phyloP scores from a whole-genome alignment of 2,888 invertebrate species.

The Rhagonycha lutea region DNA sequence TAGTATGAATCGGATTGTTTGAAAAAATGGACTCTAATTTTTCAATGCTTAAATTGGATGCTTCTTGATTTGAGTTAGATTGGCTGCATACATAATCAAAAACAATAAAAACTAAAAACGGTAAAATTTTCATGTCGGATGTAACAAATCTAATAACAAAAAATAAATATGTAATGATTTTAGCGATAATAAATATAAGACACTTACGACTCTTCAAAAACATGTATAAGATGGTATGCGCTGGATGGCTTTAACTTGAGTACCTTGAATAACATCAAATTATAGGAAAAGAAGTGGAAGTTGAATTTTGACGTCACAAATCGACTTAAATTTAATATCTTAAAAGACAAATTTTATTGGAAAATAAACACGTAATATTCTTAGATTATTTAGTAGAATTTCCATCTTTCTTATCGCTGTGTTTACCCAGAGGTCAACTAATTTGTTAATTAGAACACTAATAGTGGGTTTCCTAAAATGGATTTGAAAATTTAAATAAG shows the following conservation, averaged over 20 bases:
- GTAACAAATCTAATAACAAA: not conserved
- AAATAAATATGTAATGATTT: not conserved
- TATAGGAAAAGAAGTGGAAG: not conserved
- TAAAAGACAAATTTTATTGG: not conserved
- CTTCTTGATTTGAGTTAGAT: not conserved
- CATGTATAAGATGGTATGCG: constrained; percentile 2
- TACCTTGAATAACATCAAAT: constrained; percentile 21
- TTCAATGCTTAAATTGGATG: too few species aligned
- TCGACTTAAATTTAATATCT: constrained; percentile 7
- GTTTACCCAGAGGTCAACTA: too few species aligned
- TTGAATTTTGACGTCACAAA: constrained; percentile 18
- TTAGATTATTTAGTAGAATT: not conserved
- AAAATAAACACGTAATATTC: not conserved
- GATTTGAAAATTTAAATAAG: too few species aligned
- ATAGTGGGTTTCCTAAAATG: too few species aligned
- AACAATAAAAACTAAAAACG: not conserved
- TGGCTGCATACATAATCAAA: not conserved
- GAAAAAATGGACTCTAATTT: too few species aligned
- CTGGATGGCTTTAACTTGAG: constrained; percentile 15
- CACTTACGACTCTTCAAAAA: not conserved
- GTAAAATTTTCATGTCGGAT: not conserved
- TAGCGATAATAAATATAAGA: not conserved
- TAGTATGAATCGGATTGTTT: too few species aligned
- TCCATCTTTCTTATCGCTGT: too few species aligned
- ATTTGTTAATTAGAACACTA: too few species aligned